Conservation (phyloP, 2,113 vertebrate genomes). For the Caracal caracal region DNA sequence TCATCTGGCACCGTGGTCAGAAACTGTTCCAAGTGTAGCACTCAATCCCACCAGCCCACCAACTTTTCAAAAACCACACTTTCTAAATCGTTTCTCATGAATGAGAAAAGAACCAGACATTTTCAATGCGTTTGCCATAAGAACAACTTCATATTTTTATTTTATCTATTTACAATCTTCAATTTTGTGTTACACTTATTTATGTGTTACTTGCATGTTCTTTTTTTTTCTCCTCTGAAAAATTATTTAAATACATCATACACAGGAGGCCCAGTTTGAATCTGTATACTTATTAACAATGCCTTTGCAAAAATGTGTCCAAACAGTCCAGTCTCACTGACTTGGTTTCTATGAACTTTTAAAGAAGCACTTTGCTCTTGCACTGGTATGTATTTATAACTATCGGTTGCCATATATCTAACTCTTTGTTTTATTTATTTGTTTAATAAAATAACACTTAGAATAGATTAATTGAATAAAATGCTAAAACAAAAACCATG, state of each 20-base stretch:
- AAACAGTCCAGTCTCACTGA: not conserved
- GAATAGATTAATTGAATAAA: not conserved
- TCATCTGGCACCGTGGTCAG: slow-evolving; percentile 38
- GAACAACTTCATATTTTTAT: not conserved
- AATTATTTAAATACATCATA: not conserved
- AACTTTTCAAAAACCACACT: not conserved
- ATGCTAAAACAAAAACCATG: not conserved
- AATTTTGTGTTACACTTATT: not conserved
- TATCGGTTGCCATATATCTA: not conserved
- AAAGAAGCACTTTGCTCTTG: not conserved
- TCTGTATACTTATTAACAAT: not conserved
- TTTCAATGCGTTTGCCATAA: not conserved
- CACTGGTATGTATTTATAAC: not conserved
- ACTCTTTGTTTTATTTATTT: not conserved
- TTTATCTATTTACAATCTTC: not conserved
- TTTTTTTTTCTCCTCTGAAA: not conserved
- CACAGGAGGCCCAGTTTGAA: not conserved
- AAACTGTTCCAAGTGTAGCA: slow-evolving; percentile 49
- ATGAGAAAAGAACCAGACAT: slow-evolving; percentile 36
- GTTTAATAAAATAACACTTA: not conserved
- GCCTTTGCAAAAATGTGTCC: not conserved
- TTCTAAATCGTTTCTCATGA: slow-evolving; percentile 9
- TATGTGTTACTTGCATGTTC: not conserved
- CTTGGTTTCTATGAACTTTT: not conserved
- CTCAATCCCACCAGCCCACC: not conserved